These are phyloP conservation scores for Ptychobarbus kaznakovi DNA, from an alignment of 2,797 vertebrate species.

Conservation along the genomic window DNA sequence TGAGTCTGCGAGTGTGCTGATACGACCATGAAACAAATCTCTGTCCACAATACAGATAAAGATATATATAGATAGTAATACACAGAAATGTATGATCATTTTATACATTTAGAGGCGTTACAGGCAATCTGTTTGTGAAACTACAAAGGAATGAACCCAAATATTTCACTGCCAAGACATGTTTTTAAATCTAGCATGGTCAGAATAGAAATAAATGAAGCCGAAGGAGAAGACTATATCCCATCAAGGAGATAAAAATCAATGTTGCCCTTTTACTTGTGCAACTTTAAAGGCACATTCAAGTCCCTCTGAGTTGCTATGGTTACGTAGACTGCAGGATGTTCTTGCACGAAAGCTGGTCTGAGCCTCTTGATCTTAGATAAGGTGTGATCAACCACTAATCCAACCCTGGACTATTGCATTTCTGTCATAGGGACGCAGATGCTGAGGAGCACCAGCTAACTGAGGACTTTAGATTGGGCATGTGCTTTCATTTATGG, in stretches of 20 bases:
- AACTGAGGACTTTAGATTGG: not conserved
- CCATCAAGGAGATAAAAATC: constrained; percentile 47
- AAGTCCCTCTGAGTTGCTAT: constrained; percentile 57
- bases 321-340: constrained; percentile 53
- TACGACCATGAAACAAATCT: constrained; percentile 53
- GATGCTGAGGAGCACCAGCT: constrained; percentile 5
- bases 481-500: not conserved
- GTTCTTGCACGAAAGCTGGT: constrained; percentile 44
- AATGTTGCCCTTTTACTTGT: constrained; percentile 55
- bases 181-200: constrained; percentile 11
- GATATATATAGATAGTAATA: constrained; percentile 28
- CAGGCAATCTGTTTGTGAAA: not conserved
- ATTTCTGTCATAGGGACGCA: constrained; percentile 21
- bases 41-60: constrained; percentile 34
- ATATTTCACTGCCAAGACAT: not conserved
- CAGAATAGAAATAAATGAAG: constrained; percentile 22
- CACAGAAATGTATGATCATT: not conserved
- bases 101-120: not conserved
- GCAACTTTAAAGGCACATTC: constrained; percentile 50
- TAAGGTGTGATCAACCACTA: constrained; percentile 36
- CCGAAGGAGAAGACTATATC: constrained; percentile 26
- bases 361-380: constrained; percentile 45
- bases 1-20: constrained; percentile 34
- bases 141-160: constrained; percentile 21
- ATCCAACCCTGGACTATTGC: constrained; percentile 25